Base-by-base conservation (phyloP, 2,113 vertebrate species). In the Eidolon helvum region DNA sequence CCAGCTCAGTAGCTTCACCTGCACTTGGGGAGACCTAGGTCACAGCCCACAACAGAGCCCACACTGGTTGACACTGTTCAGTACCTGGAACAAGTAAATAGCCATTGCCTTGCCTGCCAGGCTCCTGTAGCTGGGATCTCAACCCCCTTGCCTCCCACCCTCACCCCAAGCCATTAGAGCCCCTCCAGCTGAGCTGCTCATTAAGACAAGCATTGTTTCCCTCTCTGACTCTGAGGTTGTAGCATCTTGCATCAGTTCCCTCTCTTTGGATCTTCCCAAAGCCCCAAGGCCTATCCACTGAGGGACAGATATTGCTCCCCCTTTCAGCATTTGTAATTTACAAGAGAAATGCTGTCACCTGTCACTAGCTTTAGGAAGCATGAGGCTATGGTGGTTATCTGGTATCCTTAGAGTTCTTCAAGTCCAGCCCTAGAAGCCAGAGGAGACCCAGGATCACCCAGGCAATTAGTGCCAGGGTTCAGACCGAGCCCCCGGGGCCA, bases 221-320 rank as follows among this genome's bases (percentile, higher is more conserved):
- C 77, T 94, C 91, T 95, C 98, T 98, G 97, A 98, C 94, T 97
- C 87, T 87, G 69, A 5, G 80, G 82, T 96, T 93, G 94, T 89
- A 87, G 86, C 71, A 95, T 77, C 96, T 95, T 98, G 97, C 98
- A 98, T 98, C 98, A 96, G 90, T 96, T 85, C 75, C 91, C 87
- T 95, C 77, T 96, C 83, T 97, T 91, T 94, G 57, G 59, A 78
- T 94, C 94, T 85, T 95, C 95, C 94, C 96, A 97, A 96, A 97
- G 93, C 87, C 93, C 91, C 86, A 96, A 94, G 66, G 87, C 74
- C 86, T 94, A 90, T 84, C 92, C 94, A 96, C 87, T 61, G 48
- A 95, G 96, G 92, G 87, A 91, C 77, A 75, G 74, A 24, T 63
- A 97, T 74, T 96, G 80, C 75, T 93, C 79, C 92, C 84, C 86